These are phyloP conservation scores for Coptotermes formosanus DNA, from an alignment of 1,140 invertebrate species.

Conservation along the genomic window DNA sequence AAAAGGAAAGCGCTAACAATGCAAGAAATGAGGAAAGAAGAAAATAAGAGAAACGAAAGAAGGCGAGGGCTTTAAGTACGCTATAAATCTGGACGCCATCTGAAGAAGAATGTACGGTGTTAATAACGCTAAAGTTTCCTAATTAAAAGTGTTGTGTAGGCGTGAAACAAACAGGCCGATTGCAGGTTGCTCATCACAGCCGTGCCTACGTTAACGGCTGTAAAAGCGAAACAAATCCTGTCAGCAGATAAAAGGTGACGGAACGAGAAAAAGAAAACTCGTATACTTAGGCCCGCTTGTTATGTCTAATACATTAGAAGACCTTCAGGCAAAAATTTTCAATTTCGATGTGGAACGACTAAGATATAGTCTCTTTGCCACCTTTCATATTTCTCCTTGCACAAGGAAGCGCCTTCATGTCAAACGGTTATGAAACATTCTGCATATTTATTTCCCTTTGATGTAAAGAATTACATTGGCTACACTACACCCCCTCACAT, in stretches of 20 bases:
- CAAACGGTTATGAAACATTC: conserved; percentile 16
- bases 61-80: too few species aligned
- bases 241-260: neutral
- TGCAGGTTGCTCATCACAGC: neutral
- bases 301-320: neutral
- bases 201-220: neutral
- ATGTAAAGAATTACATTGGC: neutral
- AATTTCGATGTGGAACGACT: neutral
- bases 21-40: too few species aligned
- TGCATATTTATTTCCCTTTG: conserved; percentile 5
- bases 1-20: too few species aligned
- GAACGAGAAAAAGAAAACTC: neutral
- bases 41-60: too few species aligned
- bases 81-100: too few species aligned
- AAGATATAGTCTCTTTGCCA: neutral
- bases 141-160: neutral
- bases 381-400: neutral
- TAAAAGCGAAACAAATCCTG: neutral
- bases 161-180: neutral
- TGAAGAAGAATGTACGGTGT: too few species aligned
- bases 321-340: conserved; percentile 7
- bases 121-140: neutral
- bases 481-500: neutral
- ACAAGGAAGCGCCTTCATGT: neutral
- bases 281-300: neutral